Conservation (phyloP, 2,113 vertebrate species). For the Fulica atra region DNA sequence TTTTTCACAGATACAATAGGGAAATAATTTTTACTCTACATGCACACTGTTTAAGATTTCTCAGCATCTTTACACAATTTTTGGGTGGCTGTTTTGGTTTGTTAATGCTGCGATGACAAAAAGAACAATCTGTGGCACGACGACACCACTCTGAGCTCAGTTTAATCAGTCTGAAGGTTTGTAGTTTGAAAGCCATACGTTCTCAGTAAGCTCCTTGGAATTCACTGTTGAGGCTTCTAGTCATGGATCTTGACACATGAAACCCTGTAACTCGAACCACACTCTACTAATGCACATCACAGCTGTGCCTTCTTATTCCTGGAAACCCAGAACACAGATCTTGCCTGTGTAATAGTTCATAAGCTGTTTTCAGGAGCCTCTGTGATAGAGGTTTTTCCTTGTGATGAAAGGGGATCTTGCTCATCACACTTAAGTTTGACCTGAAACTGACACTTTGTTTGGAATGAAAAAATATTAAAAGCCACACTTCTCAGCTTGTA, state of each 20-base stretch:
- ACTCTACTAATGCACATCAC: neutral
- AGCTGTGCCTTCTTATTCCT: neutral
- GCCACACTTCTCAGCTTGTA: neutral
- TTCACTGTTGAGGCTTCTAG: neutral
- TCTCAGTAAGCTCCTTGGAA: neutral
- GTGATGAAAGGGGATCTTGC: neutral
- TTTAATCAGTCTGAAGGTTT: neutral
- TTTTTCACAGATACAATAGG: neutral
- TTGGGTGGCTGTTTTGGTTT: neutral
- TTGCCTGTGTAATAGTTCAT: conserved; percentile 9
- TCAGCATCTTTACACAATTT: neutral
- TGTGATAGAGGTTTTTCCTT: neutral
- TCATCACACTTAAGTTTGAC: neutral
- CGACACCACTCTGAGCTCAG: neutral
- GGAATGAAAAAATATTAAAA: neutral
- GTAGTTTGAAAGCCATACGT: neutral
- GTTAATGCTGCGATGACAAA: neutral
- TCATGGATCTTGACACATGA: neutral
- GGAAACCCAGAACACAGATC: neutral
- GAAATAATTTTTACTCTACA: neutral
- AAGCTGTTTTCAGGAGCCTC: neutral
- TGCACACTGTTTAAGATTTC: neutral
- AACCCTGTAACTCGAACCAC: neutral
- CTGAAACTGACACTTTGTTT: neutral
- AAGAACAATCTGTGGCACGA: neutral